Percentiles rank a stretch among this genome's conserved stretches.
Conservation (phyloP, 2,797 vertebrate species). For the Enteromius paludinosus region DNA sequence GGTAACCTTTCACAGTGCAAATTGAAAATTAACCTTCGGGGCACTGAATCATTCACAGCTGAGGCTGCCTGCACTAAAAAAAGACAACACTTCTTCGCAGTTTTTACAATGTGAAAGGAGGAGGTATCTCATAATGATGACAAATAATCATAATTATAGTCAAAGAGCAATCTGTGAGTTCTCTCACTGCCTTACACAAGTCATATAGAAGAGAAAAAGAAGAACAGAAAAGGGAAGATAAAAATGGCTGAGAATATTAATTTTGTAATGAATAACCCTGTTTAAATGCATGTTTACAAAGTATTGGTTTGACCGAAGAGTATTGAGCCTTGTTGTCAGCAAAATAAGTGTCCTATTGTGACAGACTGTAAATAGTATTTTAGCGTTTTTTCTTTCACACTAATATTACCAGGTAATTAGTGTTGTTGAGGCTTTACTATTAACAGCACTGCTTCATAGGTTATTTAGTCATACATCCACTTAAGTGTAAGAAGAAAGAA, state of each 20-base stretch:
- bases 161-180: conserved; percentile 47
- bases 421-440: neutral
- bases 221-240: conserved; percentile 56
- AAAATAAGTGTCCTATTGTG: neutral
- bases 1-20: conserved; percentile 84
- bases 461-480: neutral
- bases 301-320: conserved; percentile 62
- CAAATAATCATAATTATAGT: conserved; percentile 67
- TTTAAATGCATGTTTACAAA: conserved; percentile 75
- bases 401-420: neutral
- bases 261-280: neutral
- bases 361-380: neutral
- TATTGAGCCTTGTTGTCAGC: neutral
- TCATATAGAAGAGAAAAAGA: neutral
- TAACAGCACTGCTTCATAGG: neutral
- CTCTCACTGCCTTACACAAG: conserved; percentile 36
- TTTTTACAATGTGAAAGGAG: conserved; percentile 40
- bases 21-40: conserved; percentile 87
- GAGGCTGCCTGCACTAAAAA: conserved; percentile 55
- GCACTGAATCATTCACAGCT: conserved; percentile 77
- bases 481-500: neutral
- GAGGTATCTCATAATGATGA: conserved; percentile 44
- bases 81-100: conserved; percentile 28
- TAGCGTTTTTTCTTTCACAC: neutral
- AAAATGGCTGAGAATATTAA: conserved; percentile 11